phyloP scores from a whole-genome alignment of 2,888 invertebrate species.

The Drosophila setosimentum region DNA sequence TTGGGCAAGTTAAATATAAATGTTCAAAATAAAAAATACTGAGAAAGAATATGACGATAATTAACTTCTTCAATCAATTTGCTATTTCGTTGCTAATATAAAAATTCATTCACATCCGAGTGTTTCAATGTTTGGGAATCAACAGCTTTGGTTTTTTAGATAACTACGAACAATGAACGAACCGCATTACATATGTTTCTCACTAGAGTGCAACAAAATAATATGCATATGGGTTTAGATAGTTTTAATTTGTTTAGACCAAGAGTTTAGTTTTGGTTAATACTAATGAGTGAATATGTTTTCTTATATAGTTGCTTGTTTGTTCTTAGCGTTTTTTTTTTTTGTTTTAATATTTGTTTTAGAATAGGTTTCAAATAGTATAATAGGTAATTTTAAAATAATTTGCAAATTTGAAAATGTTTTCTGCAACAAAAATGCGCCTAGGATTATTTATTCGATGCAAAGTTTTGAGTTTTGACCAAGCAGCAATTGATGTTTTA shows the following conservation, averaged over 20 bases:
- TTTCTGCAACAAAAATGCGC: slow-evolving; percentile 52
- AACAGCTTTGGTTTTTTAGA: slow-evolving; percentile 23
- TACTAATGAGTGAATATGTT: slow-evolving; percentile 64
- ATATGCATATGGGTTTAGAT: slow-evolving; percentile 25
- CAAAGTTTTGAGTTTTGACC: slow-evolving; percentile 42
- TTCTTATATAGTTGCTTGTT: slow-evolving; percentile 24
- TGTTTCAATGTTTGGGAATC: slow-evolving; percentile 9
- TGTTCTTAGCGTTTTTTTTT: background rate
- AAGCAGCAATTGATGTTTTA: slow-evolving; percentile 62
- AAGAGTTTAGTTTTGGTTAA: slow-evolving; percentile 80
- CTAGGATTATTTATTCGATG: slow-evolving; percentile 63
- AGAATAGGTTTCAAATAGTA: slow-evolving; percentile 56
- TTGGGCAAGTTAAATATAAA: background rate
- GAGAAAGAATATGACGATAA: background rate
- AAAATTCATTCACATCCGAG: slow-evolving; percentile 3
- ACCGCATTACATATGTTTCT: slow-evolving; percentile 17
- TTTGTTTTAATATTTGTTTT: slow-evolving; percentile 35
- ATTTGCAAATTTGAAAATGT: slow-evolving; percentile 23
- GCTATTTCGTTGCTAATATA: background rate
- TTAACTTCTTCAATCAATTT: background rate
- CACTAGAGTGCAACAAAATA: slow-evolving; percentile 43
- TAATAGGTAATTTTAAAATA: slow-evolving; percentile 62
- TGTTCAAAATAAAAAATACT: background rate
- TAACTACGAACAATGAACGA: slow-evolving; percentile 35
- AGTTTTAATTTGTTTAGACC: slow-evolving; percentile 59